phyloP scores from a whole-genome alignment of 2,888 invertebrate species.

The Trachelus tabidus region DNA sequence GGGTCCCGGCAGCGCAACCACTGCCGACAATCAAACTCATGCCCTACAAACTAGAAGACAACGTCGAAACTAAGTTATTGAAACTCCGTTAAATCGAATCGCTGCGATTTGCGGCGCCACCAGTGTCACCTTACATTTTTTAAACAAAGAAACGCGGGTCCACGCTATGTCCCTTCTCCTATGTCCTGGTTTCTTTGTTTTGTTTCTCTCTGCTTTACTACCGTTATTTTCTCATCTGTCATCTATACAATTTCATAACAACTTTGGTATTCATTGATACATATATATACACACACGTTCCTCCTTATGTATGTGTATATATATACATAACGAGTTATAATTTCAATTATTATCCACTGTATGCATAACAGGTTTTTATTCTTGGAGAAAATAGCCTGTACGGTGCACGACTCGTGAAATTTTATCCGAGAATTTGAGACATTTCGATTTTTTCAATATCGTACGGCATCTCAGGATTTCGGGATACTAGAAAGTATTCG shows the following conservation, averaged over 20 bases:
- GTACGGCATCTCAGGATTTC: not conserved
- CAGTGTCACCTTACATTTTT: not conserved
- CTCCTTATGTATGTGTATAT: too few relatives aligned
- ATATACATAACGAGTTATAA: not conserved
- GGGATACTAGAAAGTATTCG: not conserved
- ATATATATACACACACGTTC: not conserved
- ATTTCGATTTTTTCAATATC: not conserved
- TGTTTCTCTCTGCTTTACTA: not conserved
- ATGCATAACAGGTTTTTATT: not conserved
- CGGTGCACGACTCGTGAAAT: not conserved
- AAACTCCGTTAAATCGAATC: not conserved
- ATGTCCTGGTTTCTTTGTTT: not conserved
- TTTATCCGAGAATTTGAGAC: not conserved
- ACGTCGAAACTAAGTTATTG: constrained; percentile 27
- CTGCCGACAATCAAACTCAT: constrained; percentile 34
- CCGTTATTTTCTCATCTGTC: not conserved
- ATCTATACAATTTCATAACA: not conserved
- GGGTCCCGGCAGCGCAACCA: constrained; percentile 25
- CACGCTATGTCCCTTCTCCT: not conserved
- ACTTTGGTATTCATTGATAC: not conserved
- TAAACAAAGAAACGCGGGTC: not conserved
- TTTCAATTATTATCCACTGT: not conserved
- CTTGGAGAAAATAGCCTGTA: not conserved
- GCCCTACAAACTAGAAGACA: constrained; percentile 32
- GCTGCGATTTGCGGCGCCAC: not conserved